A percentile compares a stretch with the other conserved stretches of the same genome.
These are phyloP conservation scores for Ylistrum balloti DNA, from an alignment of 1,140 invertebrate species.

Conservation along the genomic window DNA sequence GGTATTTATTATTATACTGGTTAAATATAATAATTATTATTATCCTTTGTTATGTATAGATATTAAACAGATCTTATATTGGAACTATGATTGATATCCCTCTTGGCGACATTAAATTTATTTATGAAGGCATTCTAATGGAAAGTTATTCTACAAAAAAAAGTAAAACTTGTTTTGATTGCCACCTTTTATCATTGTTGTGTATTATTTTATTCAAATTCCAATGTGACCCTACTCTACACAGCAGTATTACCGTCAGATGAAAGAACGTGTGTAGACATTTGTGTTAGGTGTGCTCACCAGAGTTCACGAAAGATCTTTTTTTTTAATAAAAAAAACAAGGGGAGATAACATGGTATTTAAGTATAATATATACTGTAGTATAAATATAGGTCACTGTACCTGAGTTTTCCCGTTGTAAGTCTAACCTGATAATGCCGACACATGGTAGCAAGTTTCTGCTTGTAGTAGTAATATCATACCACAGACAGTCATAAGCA, in stretches of 20 bases:
- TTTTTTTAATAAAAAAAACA: neutral
- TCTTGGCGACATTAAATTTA: neutral
- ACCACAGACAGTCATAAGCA: slow-evolving; percentile 32
- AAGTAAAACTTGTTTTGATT: neutral
- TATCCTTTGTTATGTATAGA: slow-evolving; percentile 17
- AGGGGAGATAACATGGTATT: slow-evolving; percentile 19
- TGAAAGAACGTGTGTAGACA: neutral
- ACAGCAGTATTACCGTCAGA: slow-evolving; percentile 11
- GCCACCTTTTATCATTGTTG: neutral
- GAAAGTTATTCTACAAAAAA: neutral
- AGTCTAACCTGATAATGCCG: neutral
- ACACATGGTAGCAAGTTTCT: slow-evolving; percentile 33
- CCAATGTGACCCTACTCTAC: neutral
- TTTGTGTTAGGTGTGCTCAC: slow-evolving; percentile 18
- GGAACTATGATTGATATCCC: neutral
- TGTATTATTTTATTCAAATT: neutral
- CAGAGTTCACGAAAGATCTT: neutral
- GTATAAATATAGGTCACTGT: neutral
- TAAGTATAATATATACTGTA: neutral
- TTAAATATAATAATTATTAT: slow-evolving; percentile 1
- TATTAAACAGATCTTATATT: slow-evolving; percentile 29
- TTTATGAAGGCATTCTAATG: neutral
- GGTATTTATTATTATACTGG: neutral
- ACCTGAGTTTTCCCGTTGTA: slow-evolving; percentile 26
- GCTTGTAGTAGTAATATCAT: slow-evolving; percentile 14